These are phyloP conservation scores for Pterocles gutturalis DNA, from an alignment of 2,113 vertebrate species.

Conservation along the genomic window DNA sequence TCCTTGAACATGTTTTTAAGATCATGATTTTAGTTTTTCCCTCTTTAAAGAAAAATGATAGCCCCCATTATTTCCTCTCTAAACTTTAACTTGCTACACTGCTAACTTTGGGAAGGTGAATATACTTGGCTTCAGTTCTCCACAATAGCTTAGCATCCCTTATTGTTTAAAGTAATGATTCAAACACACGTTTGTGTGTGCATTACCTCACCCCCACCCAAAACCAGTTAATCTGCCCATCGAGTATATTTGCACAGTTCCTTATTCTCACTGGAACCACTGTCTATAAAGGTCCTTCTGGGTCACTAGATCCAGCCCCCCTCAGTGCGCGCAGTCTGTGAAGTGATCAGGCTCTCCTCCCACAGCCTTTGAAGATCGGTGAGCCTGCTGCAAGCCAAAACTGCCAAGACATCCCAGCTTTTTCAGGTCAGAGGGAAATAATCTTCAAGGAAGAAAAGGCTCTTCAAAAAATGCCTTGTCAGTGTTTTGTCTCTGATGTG, in stretches of 20 bases:
- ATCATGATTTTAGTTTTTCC: background rate
- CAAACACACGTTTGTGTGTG: background rate
- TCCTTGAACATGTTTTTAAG: background rate
- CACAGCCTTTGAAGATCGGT: background rate
- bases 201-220: background rate
- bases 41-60: background rate
- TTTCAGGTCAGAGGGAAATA: background rate
- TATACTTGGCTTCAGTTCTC: background rate
- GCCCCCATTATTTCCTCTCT: background rate
- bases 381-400: background rate
- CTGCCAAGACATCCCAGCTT: background rate
- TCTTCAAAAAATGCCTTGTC: slow-evolving; percentile 10
- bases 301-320: slow-evolving; percentile 9
- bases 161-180: background rate
- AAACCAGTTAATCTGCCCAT: background rate
- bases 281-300: slow-evolving; percentile 17
- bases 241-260: slow-evolving; percentile 15
- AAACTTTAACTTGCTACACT: background rate
- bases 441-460: background rate
- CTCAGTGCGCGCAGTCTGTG: background rate
- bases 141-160: background rate
- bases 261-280: background rate
- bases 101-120: background rate
- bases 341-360: background rate
- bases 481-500: background rate